Base-by-base conservation (phyloP, 1,140 invertebrate species). In the Zophobas morio region DNA sequence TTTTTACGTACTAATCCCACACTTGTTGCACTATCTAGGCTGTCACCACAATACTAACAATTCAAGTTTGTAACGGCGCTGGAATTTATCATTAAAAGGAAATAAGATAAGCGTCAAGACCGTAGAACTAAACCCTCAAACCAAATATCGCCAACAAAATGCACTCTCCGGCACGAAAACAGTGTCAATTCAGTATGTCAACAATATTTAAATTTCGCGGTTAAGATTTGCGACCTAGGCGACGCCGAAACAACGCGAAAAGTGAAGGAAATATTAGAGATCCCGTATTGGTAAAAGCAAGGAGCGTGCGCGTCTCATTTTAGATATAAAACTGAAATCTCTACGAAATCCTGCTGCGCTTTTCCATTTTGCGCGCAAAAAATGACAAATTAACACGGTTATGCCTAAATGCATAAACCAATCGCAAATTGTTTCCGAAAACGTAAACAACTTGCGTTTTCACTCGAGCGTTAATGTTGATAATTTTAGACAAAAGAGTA, bases 191-290 rank as follows among this genome's bases (percentile, higher is more conserved):
- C 42, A 6, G 60, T 78, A 63, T 76, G 78, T 79, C 70, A 77
- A 77, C 77, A 79, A 73, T 40, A 42, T 79, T 79, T 66, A 77
- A 79, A 79, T 77, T 79, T 79, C 74, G 47, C 78, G 78, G 47
- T 78, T 39, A 32, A 46, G 70, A 57, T 53, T 76, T 57, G 51
- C 70, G 74, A 70, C 32, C 54, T 53, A 63, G 47, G 72, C 70
- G 72, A 79, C 66, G 73, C 42, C 20, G 53, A 74, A 63, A 63
- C 70, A 60, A 35, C 71, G 75, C 71, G 75, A 72, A 80, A 80
- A 60, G 57, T 70, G 76, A 78, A 75, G 76, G 70, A 77, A 77
- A 80, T 75, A 75, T 57, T 75, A n/a, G 54, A 56, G 47, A 53
- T 73, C 49, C 71, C 49, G 71, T 66, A 66, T 66, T 66, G 60